Evolutionary conservation across 37 sponge, comb jelly and placozoan species (phyloP).

Genomic region (Cladorhizidae sp.): DNA sequence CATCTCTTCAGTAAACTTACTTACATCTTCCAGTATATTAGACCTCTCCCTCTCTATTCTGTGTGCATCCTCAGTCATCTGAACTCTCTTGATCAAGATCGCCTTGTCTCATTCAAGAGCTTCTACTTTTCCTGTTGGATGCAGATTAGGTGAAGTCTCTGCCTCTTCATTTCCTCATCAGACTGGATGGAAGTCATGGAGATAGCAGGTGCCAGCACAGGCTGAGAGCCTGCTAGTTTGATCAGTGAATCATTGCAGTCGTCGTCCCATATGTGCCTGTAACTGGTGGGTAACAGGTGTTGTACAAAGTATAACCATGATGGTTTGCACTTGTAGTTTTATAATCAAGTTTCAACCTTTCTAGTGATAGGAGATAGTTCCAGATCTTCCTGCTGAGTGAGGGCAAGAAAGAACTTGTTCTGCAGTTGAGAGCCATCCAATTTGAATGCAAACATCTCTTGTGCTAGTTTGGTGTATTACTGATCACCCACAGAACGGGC

Average conservation of each 20-base stretch:
- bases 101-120: neutral
- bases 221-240: constrained; percentile 24
- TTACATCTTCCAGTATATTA: constrained; percentile 52
- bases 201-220: neutral
- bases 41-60: constrained; percentile 35
- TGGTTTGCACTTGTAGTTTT: too few species aligned
- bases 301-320: too few species aligned
- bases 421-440: constrained; percentile 52
- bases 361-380: constrained; percentile 46
- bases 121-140: too few species aligned
- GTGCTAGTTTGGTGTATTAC: constrained; percentile 54
- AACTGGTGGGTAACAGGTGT: constrained; percentile 21
- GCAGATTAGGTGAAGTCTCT: constrained; percentile 50
- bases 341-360: constrained; percentile 38
- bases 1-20: neutral
- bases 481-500: too few species aligned
- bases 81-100: constrained; percentile 8
- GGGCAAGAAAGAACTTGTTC: constrained; percentile 38
- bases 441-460: constrained; percentile 77
- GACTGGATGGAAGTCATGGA: neutral
- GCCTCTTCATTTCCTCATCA: constrained; percentile 49
- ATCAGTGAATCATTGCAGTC: neutral
- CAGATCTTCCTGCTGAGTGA: constrained; percentile 57
- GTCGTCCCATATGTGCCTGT: constrained; percentile 28
- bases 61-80: constrained; percentile 23